Percentiles rank a stretch among this genome's conserved stretches.
Conservation (phyloP, 2,113 vertebrate genomes). For the Passer domesticus region DNA sequence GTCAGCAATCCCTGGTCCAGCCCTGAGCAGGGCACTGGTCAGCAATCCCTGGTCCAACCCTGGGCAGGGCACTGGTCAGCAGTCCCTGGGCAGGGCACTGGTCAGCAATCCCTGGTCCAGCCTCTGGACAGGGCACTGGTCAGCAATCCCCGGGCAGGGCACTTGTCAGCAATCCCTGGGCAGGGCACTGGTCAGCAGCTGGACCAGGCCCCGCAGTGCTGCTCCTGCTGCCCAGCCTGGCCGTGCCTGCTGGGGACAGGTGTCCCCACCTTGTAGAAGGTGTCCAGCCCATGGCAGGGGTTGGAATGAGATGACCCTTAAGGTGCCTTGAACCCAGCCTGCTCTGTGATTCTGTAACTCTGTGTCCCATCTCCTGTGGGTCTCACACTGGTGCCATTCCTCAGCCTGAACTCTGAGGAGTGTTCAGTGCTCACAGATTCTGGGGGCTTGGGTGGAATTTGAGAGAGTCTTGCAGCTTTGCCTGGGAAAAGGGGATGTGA, state of each 20-base stretch:
- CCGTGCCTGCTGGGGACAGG: background rate
- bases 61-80: no score
- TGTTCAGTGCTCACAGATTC: background rate
- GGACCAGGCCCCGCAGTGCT: no score
- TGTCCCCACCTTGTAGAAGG: no score
- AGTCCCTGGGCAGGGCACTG: no score
- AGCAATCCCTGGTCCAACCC: no score
- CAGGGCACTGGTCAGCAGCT: no score
- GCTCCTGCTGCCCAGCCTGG: background rate
- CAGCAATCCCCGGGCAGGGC: no score
- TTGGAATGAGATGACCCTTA: background rate
- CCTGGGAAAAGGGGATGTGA: background rate
- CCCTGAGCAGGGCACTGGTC: no score
- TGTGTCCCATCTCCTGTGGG: fast-evolving
- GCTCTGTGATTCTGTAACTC: background rate
- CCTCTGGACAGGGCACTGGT: no score
- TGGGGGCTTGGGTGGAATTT: background rate
- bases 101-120: no score
- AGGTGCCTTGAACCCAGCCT: background rate
- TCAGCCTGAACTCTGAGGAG: background rate
- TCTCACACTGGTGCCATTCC: background rate
- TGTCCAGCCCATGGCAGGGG: background rate
- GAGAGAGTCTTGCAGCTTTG: background rate
- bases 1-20: no score
- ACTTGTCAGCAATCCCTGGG: no score